Evolutionary conservation across 2,888 invertebrate species (phyloP), one percentile per base, ranked within the genome.

Genomic region (Caenorhabditis sp.): DNA sequence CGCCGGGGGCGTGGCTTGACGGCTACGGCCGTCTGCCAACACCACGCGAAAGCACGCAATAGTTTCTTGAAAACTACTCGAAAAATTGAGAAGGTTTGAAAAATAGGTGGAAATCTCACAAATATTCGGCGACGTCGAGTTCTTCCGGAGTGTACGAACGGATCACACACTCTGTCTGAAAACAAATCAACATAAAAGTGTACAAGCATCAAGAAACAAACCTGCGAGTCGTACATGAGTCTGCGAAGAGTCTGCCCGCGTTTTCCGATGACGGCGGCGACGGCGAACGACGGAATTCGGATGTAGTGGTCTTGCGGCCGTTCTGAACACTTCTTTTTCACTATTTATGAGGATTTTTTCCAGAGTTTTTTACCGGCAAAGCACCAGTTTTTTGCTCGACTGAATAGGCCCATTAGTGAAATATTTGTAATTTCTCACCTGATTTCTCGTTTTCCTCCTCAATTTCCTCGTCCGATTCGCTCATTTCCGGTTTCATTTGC

Each of bases 101-200:
- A 22, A 45, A n/a, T 30, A 17, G 22, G 2, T 11, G 26, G 8
- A 39, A 50, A 27, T 30, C 39, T 32, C 30, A 68, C 68, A 70
- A 43, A n/a, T 53, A 43, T 20, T 70, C 53, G 20, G 15, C 24
- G 15, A 70, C 53, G 32, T 70, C 59, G 8, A 70, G 13, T 35
- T 70, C 70, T 53, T 70, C 70, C 11, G 70, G 70, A 26, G 59
- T 59, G 30, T 70, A 70, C n/a, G 70, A 70, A 8, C 70, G 52
- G 5, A 70, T 52, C 7, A 70, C 70, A 17, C 70, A 70, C 7
- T 70, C 70, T 5, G 70, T 52, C 70, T 70, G 52, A 37, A 37
- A 30, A 37, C 9, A 37, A 37, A n/a, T 37, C 13, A 37, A n/a
- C 9, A 37, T 5, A 37, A 37, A 30, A 30, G n/a, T n/a, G n/a